phyloP scores from a whole-genome alignment of 2,113 vertebrate genomes.

The Polypterus bichir region DNA sequence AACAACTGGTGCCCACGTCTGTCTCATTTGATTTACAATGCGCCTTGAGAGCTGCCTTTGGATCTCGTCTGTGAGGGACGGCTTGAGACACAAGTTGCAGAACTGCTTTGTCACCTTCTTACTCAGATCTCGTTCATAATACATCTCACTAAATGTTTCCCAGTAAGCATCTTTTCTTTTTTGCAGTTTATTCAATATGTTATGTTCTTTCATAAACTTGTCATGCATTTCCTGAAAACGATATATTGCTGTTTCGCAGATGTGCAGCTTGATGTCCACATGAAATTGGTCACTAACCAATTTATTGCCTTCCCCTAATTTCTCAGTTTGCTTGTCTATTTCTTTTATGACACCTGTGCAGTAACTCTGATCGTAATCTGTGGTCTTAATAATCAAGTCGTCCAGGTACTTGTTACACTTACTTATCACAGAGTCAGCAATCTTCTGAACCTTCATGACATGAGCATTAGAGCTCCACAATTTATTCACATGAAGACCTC shows the following conservation, averaged over 20 bases:
- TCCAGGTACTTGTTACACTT: neutral
- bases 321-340: neutral
- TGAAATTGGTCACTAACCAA: neutral
- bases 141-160: slow-evolving; percentile 13
- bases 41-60: slow-evolving; percentile 15
- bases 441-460: neutral
- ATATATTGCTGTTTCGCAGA: neutral
- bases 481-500: neutral
- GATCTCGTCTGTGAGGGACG: slow-evolving; percentile 9
- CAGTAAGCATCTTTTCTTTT: slow-evolving; percentile 8
- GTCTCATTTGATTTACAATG: slow-evolving; percentile 18
- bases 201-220: slow-evolving; percentile 8
- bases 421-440: neutral
- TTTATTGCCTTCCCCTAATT: neutral
- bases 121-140: slow-evolving; percentile 14
- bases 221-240: too few species aligned
- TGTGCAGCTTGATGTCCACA: neutral
- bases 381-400: neutral
- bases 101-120: slow-evolving; percentile 13
- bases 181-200: slow-evolving; percentile 6
- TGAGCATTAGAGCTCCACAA: neutral
- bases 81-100: slow-evolving; percentile 18
- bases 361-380: slow-evolving; percentile 13
- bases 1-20: slow-evolving; percentile 3
- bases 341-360: neutral